A percentile compares a stretch with the other conserved stretches of the same genome.
These are phyloP conservation scores for Platyscapa corneri DNA, from an alignment of 1,140 invertebrate species.

Conservation along the genomic window DNA sequence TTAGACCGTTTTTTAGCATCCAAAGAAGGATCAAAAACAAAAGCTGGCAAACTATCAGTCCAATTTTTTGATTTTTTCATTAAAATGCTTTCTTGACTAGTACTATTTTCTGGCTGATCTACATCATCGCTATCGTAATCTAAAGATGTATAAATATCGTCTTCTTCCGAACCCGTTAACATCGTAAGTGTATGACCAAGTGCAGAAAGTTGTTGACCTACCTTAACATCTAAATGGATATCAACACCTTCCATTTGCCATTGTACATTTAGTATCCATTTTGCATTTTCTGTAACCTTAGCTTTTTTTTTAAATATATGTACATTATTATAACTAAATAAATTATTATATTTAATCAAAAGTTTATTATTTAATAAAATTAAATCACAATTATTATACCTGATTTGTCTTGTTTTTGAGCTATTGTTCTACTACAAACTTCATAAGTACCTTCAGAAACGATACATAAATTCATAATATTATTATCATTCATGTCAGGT, in stretches of 20 bases:
- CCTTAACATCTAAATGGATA: slow-evolving; percentile 95
- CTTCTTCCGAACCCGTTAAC: slow-evolving; percentile 90
- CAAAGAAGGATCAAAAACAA: slow-evolving; percentile 89
- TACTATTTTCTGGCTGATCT: slow-evolving; percentile 80
- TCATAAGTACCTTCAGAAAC: slow-evolving; percentile 99
- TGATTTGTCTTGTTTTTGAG: slow-evolving; percentile 81
- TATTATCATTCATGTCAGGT: slow-evolving; percentile 87
- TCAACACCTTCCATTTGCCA: slow-evolving; percentile 99
- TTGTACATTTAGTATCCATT: slow-evolving; percentile 98
- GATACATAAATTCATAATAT: slow-evolving; percentile 95
- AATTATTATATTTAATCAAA: background rate
- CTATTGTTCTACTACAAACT: slow-evolving; percentile 93
- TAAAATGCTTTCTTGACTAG: slow-evolving; percentile 79
- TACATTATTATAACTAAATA: background rate
- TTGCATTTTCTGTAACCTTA: slow-evolving; percentile 86
- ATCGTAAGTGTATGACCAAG: slow-evolving; percentile 96
- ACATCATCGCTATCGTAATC: slow-evolving; percentile 87
- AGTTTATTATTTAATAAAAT: background rate
- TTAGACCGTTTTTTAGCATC: slow-evolving; percentile 93
- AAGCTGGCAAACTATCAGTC: slow-evolving; percentile 85
- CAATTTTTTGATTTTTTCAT: slow-evolving; percentile 78
- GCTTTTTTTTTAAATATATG: slow-evolving; percentile 30
- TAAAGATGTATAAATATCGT: slow-evolving; percentile 81
- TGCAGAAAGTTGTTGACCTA: slow-evolving; percentile 95
- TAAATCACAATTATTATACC: slow-evolving; percentile 67